phyloP scores from a whole-genome alignment of 2,113 vertebrate genomes.

The Ardeotis arabs region DNA sequence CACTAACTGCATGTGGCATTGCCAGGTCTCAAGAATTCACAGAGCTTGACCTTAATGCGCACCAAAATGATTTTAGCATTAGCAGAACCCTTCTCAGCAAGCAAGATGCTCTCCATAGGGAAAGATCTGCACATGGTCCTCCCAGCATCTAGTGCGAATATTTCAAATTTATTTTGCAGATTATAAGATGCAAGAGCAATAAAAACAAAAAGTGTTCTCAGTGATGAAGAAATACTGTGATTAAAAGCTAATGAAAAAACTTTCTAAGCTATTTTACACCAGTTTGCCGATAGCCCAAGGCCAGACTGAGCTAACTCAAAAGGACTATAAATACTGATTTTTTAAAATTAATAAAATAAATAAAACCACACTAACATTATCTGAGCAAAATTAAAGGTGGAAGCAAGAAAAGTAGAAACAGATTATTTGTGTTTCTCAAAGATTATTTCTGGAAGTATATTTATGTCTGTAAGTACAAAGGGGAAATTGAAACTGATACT shows the following conservation, averaged over 20 bases:
- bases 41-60: neutral
- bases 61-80: neutral
- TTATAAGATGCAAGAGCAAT: neutral
- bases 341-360: neutral
- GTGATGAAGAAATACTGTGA: neutral
- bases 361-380: neutral
- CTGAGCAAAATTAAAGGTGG: neutral
- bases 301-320: neutral
- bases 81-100: neutral
- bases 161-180: neutral
- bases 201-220: neutral
- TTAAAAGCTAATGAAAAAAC: neutral
- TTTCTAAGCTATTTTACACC: neutral
- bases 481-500: neutral
- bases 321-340: neutral
- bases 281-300: neutral
- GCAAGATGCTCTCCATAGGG: neutral
- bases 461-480: neutral
- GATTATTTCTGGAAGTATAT: neutral
- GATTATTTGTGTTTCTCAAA: neutral
- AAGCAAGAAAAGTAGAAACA: neutral
- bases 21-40: neutral
- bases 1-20: constrained; percentile 1
- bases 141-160: neutral
- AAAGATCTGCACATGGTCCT: neutral